These are phyloP conservation scores for Struthio camelus DNA, from an alignment of 2,113 vertebrate species.

Conservation along the genomic window DNA sequence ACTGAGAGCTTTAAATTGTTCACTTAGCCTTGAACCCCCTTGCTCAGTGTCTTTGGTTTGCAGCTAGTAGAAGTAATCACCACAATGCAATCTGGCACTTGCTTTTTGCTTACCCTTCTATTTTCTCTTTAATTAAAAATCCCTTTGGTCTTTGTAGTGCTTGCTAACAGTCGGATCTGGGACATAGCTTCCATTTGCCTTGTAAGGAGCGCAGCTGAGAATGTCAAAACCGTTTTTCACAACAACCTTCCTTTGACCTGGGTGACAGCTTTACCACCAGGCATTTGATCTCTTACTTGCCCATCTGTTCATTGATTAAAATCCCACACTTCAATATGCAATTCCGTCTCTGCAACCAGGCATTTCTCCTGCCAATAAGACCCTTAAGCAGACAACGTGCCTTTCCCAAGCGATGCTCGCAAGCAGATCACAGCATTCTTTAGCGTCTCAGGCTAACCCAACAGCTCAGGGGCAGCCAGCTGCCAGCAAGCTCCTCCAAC, in stretches of 20 bases:
- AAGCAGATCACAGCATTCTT: background rate
- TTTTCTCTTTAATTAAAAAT: background rate
- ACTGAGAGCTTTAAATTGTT: background rate
- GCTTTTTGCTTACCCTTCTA: background rate
- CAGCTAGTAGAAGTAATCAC: background rate
- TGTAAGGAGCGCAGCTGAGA: background rate
- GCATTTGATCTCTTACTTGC: background rate
- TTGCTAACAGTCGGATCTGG: background rate
- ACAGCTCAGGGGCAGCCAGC: background rate
- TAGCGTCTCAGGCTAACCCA: background rate
- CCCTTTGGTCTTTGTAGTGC: background rate
- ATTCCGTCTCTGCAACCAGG: background rate
- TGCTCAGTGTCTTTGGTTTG: background rate
- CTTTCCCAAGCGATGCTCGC: background rate
- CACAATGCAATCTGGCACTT: background rate
- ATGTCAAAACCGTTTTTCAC: background rate
- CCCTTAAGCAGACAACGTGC: background rate
- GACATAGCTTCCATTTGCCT: background rate
- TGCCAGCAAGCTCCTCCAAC: rapidly evolving
- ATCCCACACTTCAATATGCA: background rate
- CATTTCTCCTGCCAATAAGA: background rate
- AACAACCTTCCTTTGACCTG: background rate
- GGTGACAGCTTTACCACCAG: conserved; percentile 15
- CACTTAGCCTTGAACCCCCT: background rate
- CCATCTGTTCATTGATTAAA: conserved; percentile 30